Conservation (phyloP, 2,888 invertebrate species). For the Synanthedon vespiformis region DNA sequence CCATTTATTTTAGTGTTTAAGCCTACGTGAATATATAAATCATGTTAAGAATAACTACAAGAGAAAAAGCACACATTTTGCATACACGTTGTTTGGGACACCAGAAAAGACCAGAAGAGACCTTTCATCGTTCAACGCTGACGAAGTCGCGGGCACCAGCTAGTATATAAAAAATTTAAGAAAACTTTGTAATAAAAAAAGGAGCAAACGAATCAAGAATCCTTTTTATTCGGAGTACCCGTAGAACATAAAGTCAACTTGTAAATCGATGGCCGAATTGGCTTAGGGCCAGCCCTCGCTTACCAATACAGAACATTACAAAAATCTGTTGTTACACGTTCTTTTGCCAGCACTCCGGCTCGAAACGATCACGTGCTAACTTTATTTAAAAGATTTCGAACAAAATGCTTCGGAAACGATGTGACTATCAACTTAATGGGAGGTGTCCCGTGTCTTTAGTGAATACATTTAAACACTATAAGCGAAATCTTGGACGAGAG, state of each 20-base stretch:
- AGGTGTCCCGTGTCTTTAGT: no score
- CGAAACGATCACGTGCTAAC: slow-evolving; percentile 47
- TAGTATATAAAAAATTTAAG: background rate
- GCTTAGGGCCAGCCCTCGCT: slow-evolving; percentile 53
- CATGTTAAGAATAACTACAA: no score
- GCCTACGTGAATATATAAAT: no score
- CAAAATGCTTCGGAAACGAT: slow-evolving; percentile 33
- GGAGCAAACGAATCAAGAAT: background rate
- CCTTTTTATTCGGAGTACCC: slow-evolving; percentile 27
- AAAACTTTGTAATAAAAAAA: slow-evolving; percentile 4
- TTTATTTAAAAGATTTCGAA: slow-evolving; percentile 59
- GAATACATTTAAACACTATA: no score
- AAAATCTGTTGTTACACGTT: slow-evolving; percentile 61
- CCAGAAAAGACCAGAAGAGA: no score
- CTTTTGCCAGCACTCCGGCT: slow-evolving; percentile 46
- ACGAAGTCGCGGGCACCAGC: no score
- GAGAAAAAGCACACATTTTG: no score
- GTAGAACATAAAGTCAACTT: slow-evolving; percentile 54
- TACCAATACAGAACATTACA: slow-evolving; percentile 64
- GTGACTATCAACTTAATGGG: slow-evolving; percentile 49
- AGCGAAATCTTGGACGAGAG: no score
- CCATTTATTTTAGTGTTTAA: no score
- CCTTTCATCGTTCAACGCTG: no score
- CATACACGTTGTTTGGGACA: no score
- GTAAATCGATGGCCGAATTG: slow-evolving; percentile 67